Base-by-base conservation (phyloP, 1,140 invertebrate genomes). In the Drosophila novamexicana region DNA sequence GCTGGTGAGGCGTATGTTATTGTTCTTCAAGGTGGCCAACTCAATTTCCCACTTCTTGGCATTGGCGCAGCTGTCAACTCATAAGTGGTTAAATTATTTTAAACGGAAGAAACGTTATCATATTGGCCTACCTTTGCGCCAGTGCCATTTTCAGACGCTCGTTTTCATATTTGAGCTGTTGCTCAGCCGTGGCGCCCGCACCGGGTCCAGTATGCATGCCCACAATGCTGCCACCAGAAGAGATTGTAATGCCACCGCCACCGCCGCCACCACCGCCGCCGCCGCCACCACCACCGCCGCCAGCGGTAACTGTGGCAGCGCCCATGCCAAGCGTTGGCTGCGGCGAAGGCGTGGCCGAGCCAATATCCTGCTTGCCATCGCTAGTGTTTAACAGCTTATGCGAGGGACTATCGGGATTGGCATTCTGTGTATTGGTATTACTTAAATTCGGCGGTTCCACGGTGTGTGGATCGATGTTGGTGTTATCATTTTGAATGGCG, bases 11-110 rank as follows among this genome's bases (percentile, higher is more conserved):
- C 98, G 95, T 12, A 97, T 95, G 93, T 99, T 99, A 93, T 99
- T 99, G 83, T 97, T 98, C 93, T 99, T 99, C 74, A 99, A 93
- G 7, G 98, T 99, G 66, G 97, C 96, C 75, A 99, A 93, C 93
- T 99, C 98, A 53, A 99, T 95, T 94, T 99, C 98, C 98, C 98
- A 99, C 93, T 99, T 99, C 93, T 99, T 99, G 2, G 98, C 98
- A 94, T 99, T 99, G 29, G 97, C 96, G 58, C 97, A 98, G 93
- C 98, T 98, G 91, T 57, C 47, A 47, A n/a, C 1, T 6, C 5
- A 34, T 7, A 29, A 18, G 10, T 37, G 22, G 9, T 10, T 9
- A 8, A 16, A 14, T 22, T 36, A 22, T n/a, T 45, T 22, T 14
- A 10, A 16, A 34, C 44, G 1, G 6, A 18, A 1, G 8, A 12